phyloP scores from a whole-genome alignment of 2,888 invertebrate genomes.

The Nymphalis urticae region DNA sequence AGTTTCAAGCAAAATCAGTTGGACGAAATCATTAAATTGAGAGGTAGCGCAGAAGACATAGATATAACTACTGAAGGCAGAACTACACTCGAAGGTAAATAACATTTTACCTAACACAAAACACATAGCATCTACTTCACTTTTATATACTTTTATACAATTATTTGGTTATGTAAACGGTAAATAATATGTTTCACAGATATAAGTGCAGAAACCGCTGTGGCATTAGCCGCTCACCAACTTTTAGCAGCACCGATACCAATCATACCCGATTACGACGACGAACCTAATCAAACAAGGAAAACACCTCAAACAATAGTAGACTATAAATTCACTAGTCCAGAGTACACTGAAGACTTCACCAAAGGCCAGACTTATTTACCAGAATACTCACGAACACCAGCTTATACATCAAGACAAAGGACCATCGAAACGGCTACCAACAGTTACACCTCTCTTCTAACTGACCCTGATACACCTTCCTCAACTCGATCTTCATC shows the following conservation, averaged over 20 bases:
- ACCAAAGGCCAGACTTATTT: conserved; percentile 50
- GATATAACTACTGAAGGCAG: conserved; percentile 57
- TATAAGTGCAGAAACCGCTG: conserved; percentile 68
- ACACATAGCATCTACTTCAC: background rate
- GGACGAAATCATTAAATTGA: conserved; percentile 59
- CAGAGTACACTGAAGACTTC: conserved; percentile 55
- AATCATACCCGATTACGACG: conserved; percentile 60
- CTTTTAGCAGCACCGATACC: conserved; percentile 73
- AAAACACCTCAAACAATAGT: conserved; percentile 52
- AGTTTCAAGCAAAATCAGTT: conserved; percentile 71
- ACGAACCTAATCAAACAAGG: conserved; percentile 54
- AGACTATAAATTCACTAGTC: conserved; percentile 63
- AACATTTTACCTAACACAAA: conserved; percentile 5
- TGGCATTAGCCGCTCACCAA: conserved; percentile 75
- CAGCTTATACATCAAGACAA: conserved; percentile 49
- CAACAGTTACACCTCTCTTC: conserved; percentile 41
- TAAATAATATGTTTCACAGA: conserved; percentile 48
- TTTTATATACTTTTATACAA: background rate
- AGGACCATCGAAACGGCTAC: conserved; percentile 52
- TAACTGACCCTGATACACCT: conserved; percentile 25
- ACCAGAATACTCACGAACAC: conserved; percentile 62
- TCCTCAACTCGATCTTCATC: conserved; percentile 20
- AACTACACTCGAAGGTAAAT: conserved; percentile 57
- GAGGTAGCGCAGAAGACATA: conserved; percentile 46
- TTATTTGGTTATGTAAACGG: background rate